Base-by-base conservation (phyloP, 2,797 vertebrate species). In the Melanogrammus aeglefinus region DNA sequence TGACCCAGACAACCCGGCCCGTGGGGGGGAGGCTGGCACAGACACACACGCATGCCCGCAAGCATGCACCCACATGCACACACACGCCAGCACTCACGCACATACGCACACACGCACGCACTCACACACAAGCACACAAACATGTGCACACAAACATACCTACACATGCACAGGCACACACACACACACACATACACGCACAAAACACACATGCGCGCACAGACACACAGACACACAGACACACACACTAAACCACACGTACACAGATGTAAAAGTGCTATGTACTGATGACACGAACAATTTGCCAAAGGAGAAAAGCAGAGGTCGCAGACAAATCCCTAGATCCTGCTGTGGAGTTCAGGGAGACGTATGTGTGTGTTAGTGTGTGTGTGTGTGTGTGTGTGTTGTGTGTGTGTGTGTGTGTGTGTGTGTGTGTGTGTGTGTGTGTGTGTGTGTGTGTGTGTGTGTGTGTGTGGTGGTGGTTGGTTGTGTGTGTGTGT, bases 241-340 rank as follows among this genome's bases (percentile, higher is more conserved):
- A 72, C 12, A 35, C 27, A 35, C n/a, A 29, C 9, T 12, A 38
- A 13, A 44, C n/a, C 39, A n/a, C 14, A 41, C 38, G 16, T 21
- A 63, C 51, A 63, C 51, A n/a, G 6, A 63, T n/a, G 33, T 66
- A 77, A n/a, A 31, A 69, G 27, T 70, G 39, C 38, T 18, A 38
- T 14, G 13, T 16, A 35, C 72, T 35, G 72, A 35, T 73, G 35
- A 33, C 35, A 73, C 6, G 27, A 35, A 73, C 18, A 73, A 38
- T 73, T 36, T 73, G 72, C 72, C 72, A 36, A 73, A 83, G 85
- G 85, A 85, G 78, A 83, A 79, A 83, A 83, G 83, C 78, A 83
- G 82, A 84, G 89, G 89, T 90, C 86, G 90, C 84, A 90, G 82
- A 86, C 87, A 86, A 90, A 80, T 87, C 87, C 88, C 85, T 75